These are phyloP conservation scores for Steinernema feltiae DNA, from an alignment of 1,140 invertebrate genomes.

Conservation along the genomic window DNA sequence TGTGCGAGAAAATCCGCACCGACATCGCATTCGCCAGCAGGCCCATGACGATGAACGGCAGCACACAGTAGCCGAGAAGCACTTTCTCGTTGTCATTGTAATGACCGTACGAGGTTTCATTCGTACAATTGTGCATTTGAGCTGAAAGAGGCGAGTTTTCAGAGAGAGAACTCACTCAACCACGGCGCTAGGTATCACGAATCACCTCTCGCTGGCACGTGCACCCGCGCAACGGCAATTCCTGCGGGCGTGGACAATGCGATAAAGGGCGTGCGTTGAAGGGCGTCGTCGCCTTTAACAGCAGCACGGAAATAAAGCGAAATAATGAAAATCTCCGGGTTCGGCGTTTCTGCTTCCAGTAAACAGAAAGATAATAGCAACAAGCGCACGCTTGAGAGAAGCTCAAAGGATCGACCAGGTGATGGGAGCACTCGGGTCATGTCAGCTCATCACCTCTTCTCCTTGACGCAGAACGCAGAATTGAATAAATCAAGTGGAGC, in stretches of 20 bases:
- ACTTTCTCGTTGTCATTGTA: conserved; percentile 47
- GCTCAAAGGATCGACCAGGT: no score
- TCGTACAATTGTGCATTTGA: background rate
- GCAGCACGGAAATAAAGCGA: background rate
- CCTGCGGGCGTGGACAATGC: background rate
- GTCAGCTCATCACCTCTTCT: no score
- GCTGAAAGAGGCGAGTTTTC: no score
- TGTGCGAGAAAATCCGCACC: conserved; percentile 43
- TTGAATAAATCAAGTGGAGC: no score
- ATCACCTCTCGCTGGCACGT: background rate
- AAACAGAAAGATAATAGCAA: no score
- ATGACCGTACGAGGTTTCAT: conserved; percentile 36
- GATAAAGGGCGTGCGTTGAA: background rate
- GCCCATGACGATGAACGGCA: conserved; percentile 49
- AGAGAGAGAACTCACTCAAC: no score
- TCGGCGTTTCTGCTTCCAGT: no score
- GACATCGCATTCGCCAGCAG: conserved; percentile 48
- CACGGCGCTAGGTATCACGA: background rate
- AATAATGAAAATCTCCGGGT: no score
- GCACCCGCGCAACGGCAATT: background rate
- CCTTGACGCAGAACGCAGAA: no score
- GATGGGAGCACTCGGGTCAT: no score
- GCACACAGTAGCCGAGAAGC: conserved; percentile 46
- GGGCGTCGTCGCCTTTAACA: background rate
- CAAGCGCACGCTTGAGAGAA: no score